Base-by-base conservation (phyloP, 2,113 vertebrate genomes). In the Gadus chalcogrammus region DNA sequence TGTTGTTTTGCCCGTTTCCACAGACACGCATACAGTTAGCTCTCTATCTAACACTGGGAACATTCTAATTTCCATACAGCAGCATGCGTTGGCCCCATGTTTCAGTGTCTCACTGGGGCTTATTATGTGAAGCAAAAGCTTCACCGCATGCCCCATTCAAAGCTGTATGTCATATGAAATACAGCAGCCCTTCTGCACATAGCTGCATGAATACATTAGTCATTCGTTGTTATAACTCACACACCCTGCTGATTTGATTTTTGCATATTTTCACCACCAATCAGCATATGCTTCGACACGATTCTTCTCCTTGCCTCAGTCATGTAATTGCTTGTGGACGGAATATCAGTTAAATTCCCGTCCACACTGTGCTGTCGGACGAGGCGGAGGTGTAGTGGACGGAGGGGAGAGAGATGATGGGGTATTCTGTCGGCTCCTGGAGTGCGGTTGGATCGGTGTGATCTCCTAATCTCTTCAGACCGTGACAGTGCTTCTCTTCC, bases 11-110 rank as follows among this genome's bases (percentile, higher is more conserved):
- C 42, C 42, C 13, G 12, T 48, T 48, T 13, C 42, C 42, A 48
- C 42, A 48, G 8, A 7, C 42, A 9, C 11, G 0, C 42, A 13
- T 13, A 48, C 8, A 12, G 42, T 48, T 12, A 48, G 42, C 42
- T 48, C 2, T 48, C 42, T 12, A 48, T 66, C 31, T 27, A 71
- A 67, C 35, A 55, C 68, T 82, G 72, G 82, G 42, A 48, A 48
- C 80, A 82, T 69, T 61, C 68, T 11, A 64, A 27, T 65, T 28
- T 31, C 52, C 65, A 73, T 68, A 73, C 64, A 69, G 76, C 82
- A 79, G 83, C 75, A 76, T 16, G 7, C 20, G 79, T 69, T 71
- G 72, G 59, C 16, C 61, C 63, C 58, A 61, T 77, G 77, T 70
- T 58, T 8, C 18, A 28, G 67, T 61, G 68, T 68, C 35, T 67